These are phyloP conservation scores for Thereva unica DNA, from an alignment of 2,888 invertebrate species.

Conservation along the genomic window DNA sequence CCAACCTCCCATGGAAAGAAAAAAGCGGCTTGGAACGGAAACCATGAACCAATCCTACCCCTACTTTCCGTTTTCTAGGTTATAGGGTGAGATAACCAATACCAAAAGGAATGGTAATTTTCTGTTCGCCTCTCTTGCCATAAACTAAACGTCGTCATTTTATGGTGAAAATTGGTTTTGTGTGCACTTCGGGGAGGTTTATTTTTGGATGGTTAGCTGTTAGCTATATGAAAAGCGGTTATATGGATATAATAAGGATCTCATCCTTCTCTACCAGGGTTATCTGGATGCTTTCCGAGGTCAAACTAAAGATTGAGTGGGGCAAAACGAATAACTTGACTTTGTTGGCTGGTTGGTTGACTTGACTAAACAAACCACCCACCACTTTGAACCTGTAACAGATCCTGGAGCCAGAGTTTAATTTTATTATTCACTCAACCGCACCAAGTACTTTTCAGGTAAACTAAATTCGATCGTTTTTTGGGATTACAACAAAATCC, in stretches of 20 bases:
- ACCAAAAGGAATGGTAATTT: constrained; percentile 12
- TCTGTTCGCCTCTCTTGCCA: constrained; percentile 2
- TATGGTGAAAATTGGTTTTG: constrained; percentile 24
- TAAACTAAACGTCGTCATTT: constrained; percentile 6
- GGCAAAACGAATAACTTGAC: not conserved
- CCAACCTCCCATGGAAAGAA: constrained; percentile 20
- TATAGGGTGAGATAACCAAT: constrained; percentile 25
- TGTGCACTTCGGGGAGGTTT: constrained; percentile 28
- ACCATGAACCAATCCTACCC: constrained; percentile 10
- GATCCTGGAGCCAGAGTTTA: constrained; percentile 10
- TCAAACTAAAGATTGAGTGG: not conserved
- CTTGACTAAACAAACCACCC: constrained; percentile 12
- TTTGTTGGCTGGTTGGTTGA: constrained; percentile 18
- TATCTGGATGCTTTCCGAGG: constrained; percentile 11
- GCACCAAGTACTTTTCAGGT: not conserved
- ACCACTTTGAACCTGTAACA: constrained; percentile 6
- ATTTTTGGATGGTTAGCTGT: constrained; percentile 24
- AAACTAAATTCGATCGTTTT: constrained; percentile 17
- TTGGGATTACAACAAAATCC: constrained; percentile 8
- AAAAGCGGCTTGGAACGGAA: constrained; percentile 23
- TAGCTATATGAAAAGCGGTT: constrained; percentile 29
- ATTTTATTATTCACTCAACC: constrained; percentile 22
- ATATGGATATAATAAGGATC: constrained; percentile 23
- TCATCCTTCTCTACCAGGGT: not conserved
- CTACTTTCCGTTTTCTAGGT: constrained; percentile 17